Base-by-base conservation (phyloP, 1,140 invertebrate species). In the Mercenaria mercenaria region DNA sequence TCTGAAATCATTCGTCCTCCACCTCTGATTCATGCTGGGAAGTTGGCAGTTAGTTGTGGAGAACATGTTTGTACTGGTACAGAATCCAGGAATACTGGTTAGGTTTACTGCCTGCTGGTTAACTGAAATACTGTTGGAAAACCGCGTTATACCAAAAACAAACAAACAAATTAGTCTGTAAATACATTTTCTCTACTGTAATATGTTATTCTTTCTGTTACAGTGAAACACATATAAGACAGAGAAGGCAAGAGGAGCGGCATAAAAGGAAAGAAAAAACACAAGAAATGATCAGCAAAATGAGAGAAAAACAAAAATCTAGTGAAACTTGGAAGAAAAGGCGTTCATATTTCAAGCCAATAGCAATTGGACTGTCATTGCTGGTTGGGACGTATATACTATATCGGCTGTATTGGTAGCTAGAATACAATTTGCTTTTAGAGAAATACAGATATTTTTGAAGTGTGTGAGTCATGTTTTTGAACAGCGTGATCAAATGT, bases 301-400 rank as follows among this genome's bases (percentile, higher is more conserved):
- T 88, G 86, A 88, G 72, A 72, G 77, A 80, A 50, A 88, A 88
- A 41, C 86, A 88, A 43, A 39, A 72, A 52, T 34, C 43, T 69
- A 88, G 76, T 81, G 86, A 88, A 56, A 88, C 77, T 1, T 88
- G 86, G 86, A 88, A 88, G 34, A 88, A 81, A 50, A 39, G 86
- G 20, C 61, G 41, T 23, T 88, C 86, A 34, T 81, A 81, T 29
- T 47, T 81, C 23, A 88, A 88, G 47, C 86, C 86, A 67, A 79
- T 88, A 23, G 86, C 86, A 18, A 69, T 88, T 26, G 86, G 86
- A 47, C 41, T 88, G 13, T 41, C 76, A 6, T 26, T 88, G n/a
- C 29, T 88, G n/a, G 3, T 88, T 20, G 86, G 86, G 0, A 47
- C 86, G 29, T 88, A 80, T 81, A 32, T 88, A 50, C 32, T 88